These are phyloP conservation scores for Chondrosia reniformis DNA, from an alignment of 37 sponge, comb jelly and placozoan species.

Conservation along the genomic window DNA sequence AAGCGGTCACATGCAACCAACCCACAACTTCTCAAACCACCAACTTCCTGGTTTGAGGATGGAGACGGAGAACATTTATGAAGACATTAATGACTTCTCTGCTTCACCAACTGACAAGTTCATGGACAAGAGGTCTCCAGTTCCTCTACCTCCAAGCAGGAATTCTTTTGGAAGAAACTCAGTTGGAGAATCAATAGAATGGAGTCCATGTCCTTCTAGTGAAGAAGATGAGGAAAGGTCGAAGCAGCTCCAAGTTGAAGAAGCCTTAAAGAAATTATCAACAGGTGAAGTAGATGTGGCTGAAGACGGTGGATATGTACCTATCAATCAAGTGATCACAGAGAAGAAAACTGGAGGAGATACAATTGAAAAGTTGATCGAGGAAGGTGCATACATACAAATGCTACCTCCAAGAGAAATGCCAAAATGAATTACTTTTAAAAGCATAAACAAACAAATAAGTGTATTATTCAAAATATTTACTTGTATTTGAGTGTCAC, in stretches of 20 bases:
- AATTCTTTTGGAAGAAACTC: not conserved
- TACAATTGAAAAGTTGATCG: too few species aligned
- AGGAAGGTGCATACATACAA: not conserved
- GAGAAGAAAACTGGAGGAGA: not conserved
- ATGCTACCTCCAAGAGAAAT: not conserved
- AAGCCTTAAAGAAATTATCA: not conserved
- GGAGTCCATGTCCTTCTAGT: not conserved
- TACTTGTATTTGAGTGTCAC: not conserved
- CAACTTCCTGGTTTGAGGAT: not conserved
- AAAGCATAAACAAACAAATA: not conserved
- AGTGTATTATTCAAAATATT: not conserved
- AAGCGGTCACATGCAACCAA: not conserved
- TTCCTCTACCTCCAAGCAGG: not conserved
- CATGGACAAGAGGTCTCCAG: not conserved
- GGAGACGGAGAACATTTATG: slow-evolving; percentile 13
- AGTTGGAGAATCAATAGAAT: not conserved
- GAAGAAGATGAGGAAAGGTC: not conserved
- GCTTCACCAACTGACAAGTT: not conserved
- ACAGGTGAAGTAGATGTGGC: not conserved
- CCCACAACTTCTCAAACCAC: not conserved
- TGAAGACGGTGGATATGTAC: slow-evolving; percentile 12
- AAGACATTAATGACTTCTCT: not conserved
- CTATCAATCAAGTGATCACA: not conserved
- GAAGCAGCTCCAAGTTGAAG: slow-evolving; percentile 8
- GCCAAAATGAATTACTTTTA: not conserved